Conservation (phyloP, 2,113 vertebrate genomes). For the Heterochromis multidens region DNA sequence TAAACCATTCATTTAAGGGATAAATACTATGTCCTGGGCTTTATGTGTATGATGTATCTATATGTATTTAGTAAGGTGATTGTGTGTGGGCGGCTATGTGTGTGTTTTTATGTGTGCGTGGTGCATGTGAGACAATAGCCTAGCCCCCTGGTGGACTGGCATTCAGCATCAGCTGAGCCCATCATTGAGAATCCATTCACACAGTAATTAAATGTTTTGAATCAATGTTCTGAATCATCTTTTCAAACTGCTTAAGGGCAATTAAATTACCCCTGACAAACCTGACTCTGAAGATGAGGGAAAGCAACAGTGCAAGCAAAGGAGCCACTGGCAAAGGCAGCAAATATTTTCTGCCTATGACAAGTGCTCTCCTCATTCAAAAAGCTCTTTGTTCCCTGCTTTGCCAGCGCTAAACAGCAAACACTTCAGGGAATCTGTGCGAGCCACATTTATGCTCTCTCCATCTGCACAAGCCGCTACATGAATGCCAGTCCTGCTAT, state of each 20-base stretch:
- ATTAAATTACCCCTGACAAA: constrained; percentile 95
- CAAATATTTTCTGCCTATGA: constrained; percentile 86
- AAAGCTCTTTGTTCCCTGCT: constrained; percentile 87
- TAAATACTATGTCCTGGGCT: background rate
- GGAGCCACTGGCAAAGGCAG: constrained; percentile 78
- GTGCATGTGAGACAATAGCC: constrained; percentile 46
- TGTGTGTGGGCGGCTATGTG: background rate
- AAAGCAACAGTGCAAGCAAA: constrained; percentile 66
- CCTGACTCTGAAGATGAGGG: constrained; percentile 83
- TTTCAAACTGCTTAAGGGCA: constrained; percentile 95
- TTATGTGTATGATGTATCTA: background rate
- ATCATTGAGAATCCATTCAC: constrained; percentile 89
- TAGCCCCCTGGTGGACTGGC: constrained; percentile 76
- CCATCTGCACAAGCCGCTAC: constrained; percentile 77
- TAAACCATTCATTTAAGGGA: background rate
- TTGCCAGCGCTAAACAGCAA: constrained; percentile 92
- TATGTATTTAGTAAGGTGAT: background rate
- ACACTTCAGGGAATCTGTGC: constrained; percentile 91
- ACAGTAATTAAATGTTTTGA: constrained; percentile 99
- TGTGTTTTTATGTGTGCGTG: constrained; percentile 7
- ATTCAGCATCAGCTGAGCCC: constrained; percentile 83
- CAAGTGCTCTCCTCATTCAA: constrained; percentile 91
- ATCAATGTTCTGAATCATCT: constrained; percentile 95
- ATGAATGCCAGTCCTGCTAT: constrained; percentile 88
- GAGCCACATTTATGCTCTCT: constrained; percentile 80